These are phyloP conservation scores for Carposina sasakii DNA, from an alignment of 1,140 invertebrate genomes.

Conservation along the genomic window DNA sequence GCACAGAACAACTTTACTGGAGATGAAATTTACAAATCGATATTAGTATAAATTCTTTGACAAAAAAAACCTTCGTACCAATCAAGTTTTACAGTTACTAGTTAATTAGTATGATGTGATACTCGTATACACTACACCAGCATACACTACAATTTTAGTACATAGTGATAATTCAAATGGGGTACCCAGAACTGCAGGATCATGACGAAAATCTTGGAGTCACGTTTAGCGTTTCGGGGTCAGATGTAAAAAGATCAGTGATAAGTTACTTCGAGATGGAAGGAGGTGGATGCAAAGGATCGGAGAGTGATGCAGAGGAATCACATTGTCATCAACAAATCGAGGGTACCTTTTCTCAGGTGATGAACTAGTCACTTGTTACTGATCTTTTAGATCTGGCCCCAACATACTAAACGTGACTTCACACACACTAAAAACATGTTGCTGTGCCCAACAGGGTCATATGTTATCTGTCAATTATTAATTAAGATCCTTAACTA, in stretches of 20 bases:
- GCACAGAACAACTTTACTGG: too few species aligned
- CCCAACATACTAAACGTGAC: too few species aligned
- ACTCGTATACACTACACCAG: neutral
- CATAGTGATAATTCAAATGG: neutral
- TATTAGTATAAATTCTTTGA: too few species aligned
- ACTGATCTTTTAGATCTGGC: too few species aligned
- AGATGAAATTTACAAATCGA: too few species aligned
- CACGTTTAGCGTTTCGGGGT: neutral
- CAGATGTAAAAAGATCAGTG: neutral
- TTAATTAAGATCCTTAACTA: too few species aligned
- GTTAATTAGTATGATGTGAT: neutral
- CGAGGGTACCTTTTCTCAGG: neutral
- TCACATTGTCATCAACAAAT: neutral
- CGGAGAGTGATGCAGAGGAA: neutral
- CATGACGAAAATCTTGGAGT: neutral
- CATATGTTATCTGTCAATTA: too few species aligned
- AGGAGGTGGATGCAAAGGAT: neutral
- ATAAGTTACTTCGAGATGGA: neutral
- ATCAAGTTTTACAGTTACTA: neutral
- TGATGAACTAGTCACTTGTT: too few species aligned
- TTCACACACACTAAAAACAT: too few species aligned
- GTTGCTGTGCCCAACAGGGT: too few species aligned
- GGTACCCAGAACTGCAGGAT: neutral
- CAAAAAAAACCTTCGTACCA: too few species aligned
- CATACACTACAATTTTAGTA: neutral